A percentile compares a stretch with the other conserved stretches of the same genome.
phyloP scores from a whole-genome alignment of 1,140 invertebrate species.

The Eciton burchellii region DNA sequence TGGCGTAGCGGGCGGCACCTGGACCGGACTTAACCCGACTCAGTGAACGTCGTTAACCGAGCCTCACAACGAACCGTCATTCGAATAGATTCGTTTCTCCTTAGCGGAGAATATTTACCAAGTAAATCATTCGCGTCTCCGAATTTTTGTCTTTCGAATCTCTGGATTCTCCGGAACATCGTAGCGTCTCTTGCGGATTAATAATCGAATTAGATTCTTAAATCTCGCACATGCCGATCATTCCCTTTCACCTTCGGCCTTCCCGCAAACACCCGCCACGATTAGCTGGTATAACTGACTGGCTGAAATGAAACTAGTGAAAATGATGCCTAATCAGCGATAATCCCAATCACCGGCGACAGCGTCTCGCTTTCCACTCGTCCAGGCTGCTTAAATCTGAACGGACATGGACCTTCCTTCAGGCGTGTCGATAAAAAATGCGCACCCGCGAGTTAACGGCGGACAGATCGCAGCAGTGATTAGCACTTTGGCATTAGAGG shows the following conservation, averaged over 20 bases:
- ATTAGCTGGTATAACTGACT: too few species aligned
- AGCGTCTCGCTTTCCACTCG: slow-evolving; percentile 24
- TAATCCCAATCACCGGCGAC: slow-evolving; percentile 6
- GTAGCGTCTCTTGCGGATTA: neutral
- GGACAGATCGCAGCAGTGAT: slow-evolving; percentile 54
- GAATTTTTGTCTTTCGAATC: neutral
- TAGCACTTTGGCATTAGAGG: slow-evolving; percentile 30
- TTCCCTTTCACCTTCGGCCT: neutral
- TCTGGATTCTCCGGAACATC: neutral
- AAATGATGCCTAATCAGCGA: slow-evolving; percentile 17
- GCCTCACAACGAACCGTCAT: slow-evolving; percentile 65
- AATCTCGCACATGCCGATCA: neutral
- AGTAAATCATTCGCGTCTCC: neutral
- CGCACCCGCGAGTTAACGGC: slow-evolving; percentile 22
- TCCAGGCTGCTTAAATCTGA: slow-evolving; percentile 42
- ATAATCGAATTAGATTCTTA: neutral
- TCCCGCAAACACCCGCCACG: neutral
- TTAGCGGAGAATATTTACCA: neutral
- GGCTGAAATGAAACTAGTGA: slow-evolving; percentile 32
- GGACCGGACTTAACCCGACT: slow-evolving; percentile 75
- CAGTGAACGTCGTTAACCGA: slow-evolving; percentile 72
- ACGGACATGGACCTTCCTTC: slow-evolving; percentile 20
- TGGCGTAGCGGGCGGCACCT: slow-evolving; percentile 77
- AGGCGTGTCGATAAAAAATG: slow-evolving; percentile 43
- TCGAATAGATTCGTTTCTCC: neutral